phyloP scores from a whole-genome alignment of 2,113 vertebrate species.

The Choloepus hoffmanni region DNA sequence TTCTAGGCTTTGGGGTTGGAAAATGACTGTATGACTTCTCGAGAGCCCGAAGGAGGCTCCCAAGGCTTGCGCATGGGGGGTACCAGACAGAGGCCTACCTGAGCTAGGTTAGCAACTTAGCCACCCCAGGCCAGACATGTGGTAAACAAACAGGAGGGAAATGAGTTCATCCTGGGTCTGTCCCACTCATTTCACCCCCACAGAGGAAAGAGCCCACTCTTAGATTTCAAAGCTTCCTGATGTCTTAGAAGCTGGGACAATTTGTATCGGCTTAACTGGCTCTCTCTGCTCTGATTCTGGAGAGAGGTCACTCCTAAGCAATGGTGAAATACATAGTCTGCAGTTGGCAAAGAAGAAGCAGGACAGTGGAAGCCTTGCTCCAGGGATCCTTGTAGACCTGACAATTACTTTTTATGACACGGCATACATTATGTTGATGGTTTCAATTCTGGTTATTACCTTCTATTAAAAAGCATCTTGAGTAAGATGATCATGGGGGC shows the following conservation, averaged over 20 bases:
- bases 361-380: conserved; percentile 22
- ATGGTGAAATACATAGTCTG: not conserved
- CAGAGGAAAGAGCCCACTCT: conserved; percentile 63
- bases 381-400: not conserved
- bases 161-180: not conserved
- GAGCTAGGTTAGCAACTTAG: fast-evolving
- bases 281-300: not conserved
- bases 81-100: not conserved
- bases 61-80: not conserved
- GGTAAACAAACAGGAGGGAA: conserved; percentile 63
- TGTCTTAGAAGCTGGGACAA: not conserved
- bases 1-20: not conserved
- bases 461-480: conserved; percentile 74
- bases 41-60: not conserved
- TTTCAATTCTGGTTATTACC: conserved; percentile 77
- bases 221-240: conserved; percentile 47
- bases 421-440: conserved; percentile 64
- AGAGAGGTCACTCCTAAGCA: not conserved
- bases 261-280: not conserved
- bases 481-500: conserved; percentile 71
- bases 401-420: conserved; percentile 71
- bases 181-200: conserved; percentile 40
- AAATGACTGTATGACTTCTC: not conserved
- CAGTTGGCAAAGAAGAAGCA: not conserved
- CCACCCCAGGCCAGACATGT: conserved; percentile 38